These are phyloP conservation scores for Parotocinclus haroldoi DNA, from an alignment of 2,797 vertebrate genomes.

Conservation along the genomic window DNA sequence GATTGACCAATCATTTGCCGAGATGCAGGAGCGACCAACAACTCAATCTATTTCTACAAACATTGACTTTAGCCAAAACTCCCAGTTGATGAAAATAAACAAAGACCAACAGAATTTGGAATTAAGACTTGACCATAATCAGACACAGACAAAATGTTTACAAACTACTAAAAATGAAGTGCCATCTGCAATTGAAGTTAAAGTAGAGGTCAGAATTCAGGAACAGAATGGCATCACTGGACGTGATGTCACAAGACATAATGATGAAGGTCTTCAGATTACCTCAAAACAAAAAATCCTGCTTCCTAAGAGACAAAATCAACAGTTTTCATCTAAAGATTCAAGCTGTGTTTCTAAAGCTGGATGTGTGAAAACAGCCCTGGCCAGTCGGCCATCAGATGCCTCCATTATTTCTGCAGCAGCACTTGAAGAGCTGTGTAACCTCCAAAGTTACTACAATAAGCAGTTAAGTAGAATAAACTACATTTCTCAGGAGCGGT, in stretches of 20 bases:
- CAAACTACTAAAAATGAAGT: conserved; percentile 17
- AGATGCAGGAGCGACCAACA: conserved; percentile 49
- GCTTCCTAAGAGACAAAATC: conserved; percentile 41
- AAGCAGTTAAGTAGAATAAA: conserved; percentile 69
- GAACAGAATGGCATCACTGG: conserved; percentile 14
- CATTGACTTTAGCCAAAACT: conserved; percentile 33
- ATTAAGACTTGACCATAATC: conserved; percentile 43
- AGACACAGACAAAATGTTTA: conserved; percentile 13
- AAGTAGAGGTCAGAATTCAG: conserved; percentile 54
- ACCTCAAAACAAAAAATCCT: conserved; percentile 47
- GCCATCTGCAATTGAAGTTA: conserved; percentile 52
- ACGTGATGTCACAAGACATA: conserved; percentile 3
- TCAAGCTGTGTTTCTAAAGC: neutral
- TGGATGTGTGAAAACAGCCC: neutral
- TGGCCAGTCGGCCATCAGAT: conserved; percentile 57
- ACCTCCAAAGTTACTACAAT: conserved; percentile 69
- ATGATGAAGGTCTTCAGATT: conserved; percentile 28
- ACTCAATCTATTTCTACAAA: conserved; percentile 22
- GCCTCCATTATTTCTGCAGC: conserved; percentile 67
- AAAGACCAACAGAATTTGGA: conserved; percentile 61
- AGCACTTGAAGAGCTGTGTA: conserved; percentile 64
- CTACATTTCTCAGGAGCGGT: conserved; percentile 68
- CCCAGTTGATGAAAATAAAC: conserved; percentile 51
- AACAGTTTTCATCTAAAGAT: conserved; percentile 33
- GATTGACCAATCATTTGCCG: conserved; percentile 18